These are phyloP conservation scores for Petrolisthes manimaculis DNA, from an alignment of 2,888 invertebrate species.

Conservation along the genomic window DNA sequence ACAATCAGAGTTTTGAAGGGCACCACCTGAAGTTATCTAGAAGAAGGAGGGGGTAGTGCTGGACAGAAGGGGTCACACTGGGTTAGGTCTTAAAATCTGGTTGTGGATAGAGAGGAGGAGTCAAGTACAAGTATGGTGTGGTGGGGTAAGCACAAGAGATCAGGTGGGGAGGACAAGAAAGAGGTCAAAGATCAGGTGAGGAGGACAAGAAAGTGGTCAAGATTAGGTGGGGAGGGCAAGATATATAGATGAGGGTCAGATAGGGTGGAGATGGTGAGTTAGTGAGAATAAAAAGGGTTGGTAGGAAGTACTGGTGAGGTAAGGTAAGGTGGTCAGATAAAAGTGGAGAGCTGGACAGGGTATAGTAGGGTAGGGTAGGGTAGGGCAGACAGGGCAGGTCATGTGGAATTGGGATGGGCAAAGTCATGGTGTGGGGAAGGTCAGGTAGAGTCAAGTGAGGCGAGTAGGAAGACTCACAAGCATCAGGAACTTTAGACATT, in stretches of 20 bases:
- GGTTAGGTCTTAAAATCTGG: not conserved
- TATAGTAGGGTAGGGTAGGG: not conserved
- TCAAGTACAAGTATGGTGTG: not conserved
- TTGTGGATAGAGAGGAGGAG: not conserved
- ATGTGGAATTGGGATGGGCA: not conserved
- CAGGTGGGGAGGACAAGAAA: not conserved
- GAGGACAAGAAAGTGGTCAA: too few relatives aligned
- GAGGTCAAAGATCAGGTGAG: too few relatives aligned
- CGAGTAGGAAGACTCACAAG: too few relatives aligned
- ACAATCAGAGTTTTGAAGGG: not conserved
- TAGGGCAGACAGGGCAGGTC: not conserved
- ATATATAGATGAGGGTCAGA: not conserved
- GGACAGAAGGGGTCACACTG: not conserved
- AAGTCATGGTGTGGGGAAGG: not conserved
- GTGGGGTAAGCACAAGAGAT: not conserved
- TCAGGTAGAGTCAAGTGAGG: too few relatives aligned
- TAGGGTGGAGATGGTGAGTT: not conserved
- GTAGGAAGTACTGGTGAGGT: not conserved
- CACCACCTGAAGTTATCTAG: not conserved
- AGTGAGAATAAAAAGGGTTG: not conserved
- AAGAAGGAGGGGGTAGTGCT: not conserved
- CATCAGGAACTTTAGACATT: too few relatives aligned
- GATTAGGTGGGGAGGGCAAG: not conserved
- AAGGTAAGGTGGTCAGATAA: not conserved
- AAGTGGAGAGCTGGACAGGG: constrained; percentile 17